These are phyloP conservation scores for Hylaeus anthracinus DNA, from an alignment of 1,140 invertebrate genomes.

Conservation along the genomic window DNA sequence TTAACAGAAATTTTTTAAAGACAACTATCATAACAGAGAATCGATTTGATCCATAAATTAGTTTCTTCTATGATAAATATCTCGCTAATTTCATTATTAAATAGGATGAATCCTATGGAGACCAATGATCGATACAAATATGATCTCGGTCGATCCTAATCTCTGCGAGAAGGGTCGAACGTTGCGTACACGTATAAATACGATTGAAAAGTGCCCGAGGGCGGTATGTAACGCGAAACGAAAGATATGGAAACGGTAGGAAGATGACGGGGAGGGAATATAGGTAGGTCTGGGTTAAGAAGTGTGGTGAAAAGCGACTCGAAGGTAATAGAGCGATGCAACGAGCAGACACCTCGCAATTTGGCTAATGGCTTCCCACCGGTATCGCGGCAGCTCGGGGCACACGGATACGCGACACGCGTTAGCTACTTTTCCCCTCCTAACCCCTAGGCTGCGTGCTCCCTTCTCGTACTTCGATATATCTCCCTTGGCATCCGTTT, in stretches of 20 bases:
- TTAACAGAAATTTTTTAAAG: too few relatives aligned
- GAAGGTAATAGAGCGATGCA: constrained; percentile 77
- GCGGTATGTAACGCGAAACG: neutral
- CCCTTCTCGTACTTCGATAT: neutral
- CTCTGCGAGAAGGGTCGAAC: too few relatives aligned
- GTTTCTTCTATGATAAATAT: too few relatives aligned
- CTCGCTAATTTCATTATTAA: too few relatives aligned
- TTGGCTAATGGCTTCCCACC: constrained; percentile 77
- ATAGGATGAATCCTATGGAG: too few relatives aligned
- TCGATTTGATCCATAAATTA: too few relatives aligned
- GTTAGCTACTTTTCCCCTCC: constrained; percentile 28
- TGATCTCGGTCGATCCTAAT: too few relatives aligned
- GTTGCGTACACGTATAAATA: too few relatives aligned
- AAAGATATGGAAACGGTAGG: neutral
- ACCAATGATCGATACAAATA: too few relatives aligned
- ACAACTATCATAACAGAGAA: too few relatives aligned
- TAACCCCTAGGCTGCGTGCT: too few relatives aligned
- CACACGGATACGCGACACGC: constrained; percentile 21
- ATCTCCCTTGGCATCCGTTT: neutral
- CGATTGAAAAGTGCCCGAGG: neutral
- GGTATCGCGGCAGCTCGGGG: constrained; percentile 54
- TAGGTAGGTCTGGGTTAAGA: constrained; percentile 6
- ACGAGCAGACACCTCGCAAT: constrained; percentile 78
- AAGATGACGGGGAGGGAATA: neutral
- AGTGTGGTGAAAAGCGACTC: constrained; percentile 28